Conservation (phyloP, 2,888 invertebrate genomes). For the Entomobrya proxima region DNA sequence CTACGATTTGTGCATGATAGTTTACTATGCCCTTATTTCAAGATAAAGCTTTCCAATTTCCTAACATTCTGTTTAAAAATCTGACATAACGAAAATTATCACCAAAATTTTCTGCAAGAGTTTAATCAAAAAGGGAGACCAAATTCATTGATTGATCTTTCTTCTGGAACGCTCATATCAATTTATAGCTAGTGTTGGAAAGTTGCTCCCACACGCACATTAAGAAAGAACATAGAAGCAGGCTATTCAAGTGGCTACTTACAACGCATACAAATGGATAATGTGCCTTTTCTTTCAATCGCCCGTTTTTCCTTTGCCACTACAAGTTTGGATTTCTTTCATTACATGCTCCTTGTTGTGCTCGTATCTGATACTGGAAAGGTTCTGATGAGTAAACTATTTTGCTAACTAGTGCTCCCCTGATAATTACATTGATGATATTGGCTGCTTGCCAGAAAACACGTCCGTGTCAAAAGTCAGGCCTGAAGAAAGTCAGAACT, state of each 20-base stretch:
- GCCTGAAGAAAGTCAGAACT: not conserved
- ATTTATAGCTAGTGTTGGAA: not conserved
- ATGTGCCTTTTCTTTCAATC: constrained; percentile 68
- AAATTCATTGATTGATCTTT: too few species aligned
- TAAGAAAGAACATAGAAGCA: not conserved
- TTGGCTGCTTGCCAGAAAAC: constrained; percentile 73
- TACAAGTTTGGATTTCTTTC: not conserved
- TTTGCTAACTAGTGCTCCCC: constrained; percentile 47
- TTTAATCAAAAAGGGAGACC: too few species aligned
- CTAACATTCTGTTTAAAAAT: too few species aligned
- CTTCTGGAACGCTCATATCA: not conserved
- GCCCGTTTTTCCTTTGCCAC: constrained; percentile 30
- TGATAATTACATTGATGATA: constrained; percentile 75
- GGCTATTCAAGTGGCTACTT: constrained; percentile 25
- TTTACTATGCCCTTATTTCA: too few species aligned
- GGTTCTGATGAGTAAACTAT: constrained; percentile 11
- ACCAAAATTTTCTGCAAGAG: too few species aligned
- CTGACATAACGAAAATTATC: too few species aligned
- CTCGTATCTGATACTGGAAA: not conserved
- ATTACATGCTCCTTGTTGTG: not conserved
- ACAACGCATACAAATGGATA: constrained; percentile 70
- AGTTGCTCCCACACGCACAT: not conserved
- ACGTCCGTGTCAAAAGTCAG: constrained; percentile 38
- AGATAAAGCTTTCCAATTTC: too few species aligned
- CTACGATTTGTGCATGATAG: too few species aligned